A percentile compares a stretch with the other conserved stretches of the same genome.
Conservation (phyloP, 2,113 vertebrate genomes). For the Burhinus oedicnemus region DNA sequence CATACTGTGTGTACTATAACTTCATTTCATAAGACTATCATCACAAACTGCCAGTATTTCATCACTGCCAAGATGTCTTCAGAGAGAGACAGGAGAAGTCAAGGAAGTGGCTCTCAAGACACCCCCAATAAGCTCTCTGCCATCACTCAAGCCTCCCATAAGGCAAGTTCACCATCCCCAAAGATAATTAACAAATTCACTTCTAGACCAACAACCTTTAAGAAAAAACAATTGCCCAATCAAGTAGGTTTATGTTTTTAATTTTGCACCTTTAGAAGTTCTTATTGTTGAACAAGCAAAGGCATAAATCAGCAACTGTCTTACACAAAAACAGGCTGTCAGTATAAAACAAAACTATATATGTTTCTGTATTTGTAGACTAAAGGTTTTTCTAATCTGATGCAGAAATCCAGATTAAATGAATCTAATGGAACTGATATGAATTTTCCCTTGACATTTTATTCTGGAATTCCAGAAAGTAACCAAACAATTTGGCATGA, state of each 20-base stretch:
- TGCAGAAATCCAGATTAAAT: not conserved
- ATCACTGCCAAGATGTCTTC: constrained; percentile 69
- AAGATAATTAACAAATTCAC: constrained; percentile 35
- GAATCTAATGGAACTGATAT: not conserved
- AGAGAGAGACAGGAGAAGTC: constrained; percentile 58
- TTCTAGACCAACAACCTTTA: constrained; percentile 20
- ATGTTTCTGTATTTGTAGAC: not conserved
- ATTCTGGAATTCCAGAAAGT: not conserved
- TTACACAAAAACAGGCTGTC: not conserved
- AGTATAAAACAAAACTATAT: not conserved
- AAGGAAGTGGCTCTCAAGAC: constrained; percentile 64
- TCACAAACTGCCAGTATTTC: constrained; percentile 68
- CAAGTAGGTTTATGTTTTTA: not conserved
- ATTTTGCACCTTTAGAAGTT: constrained; percentile 22
- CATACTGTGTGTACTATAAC: constrained; percentile 71
- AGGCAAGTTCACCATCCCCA: constrained; percentile 36
- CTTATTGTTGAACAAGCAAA: constrained; percentile 4
- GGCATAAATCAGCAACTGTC: not conserved
- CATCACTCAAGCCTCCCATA: constrained; percentile 56
- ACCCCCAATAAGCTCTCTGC: constrained; percentile 68
- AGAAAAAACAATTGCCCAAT: not conserved
- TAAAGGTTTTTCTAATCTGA: not conserved
- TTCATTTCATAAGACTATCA: constrained; percentile 71
- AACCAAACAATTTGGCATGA: not conserved
- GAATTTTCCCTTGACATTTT: not conserved